phyloP scores from a whole-genome alignment of 2,888 invertebrate species.

The Creontiades dilutus region DNA sequence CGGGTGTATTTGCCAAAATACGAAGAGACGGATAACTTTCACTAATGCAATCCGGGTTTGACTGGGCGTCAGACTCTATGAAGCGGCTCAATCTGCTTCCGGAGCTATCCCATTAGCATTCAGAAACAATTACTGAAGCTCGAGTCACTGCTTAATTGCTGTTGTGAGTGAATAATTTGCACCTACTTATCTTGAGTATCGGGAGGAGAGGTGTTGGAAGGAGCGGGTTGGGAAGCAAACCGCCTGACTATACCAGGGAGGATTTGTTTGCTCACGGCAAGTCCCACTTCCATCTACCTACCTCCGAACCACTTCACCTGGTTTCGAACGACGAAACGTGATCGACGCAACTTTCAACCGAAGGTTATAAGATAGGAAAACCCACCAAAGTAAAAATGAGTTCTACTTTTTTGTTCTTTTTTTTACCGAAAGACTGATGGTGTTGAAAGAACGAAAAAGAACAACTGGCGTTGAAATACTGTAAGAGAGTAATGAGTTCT shows the following conservation, averaged over 20 bases:
- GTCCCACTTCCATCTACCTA: conserved; percentile 8
- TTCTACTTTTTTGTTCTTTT: too few species aligned
- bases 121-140: conserved; percentile 62
- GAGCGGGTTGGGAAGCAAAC: conserved; percentile 11
- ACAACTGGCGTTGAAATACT: too few species aligned
- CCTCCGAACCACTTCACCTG: conserved; percentile 28
- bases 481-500: too few species aligned
- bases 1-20: conserved; percentile 26
- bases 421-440: too few species aligned
- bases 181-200: conserved; percentile 62
- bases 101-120: conserved; percentile 51
- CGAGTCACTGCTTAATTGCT: conserved; percentile 63
- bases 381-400: too few species aligned
- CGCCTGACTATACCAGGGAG: not conserved
- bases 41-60: not conserved
- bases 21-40: conserved; percentile 13
- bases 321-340: conserved; percentile 10
- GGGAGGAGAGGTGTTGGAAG: conserved; percentile 19
- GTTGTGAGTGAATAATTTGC: conserved; percentile 66
- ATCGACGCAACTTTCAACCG: not conserved
- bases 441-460: too few species aligned
- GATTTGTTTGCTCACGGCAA: conserved; percentile 15
- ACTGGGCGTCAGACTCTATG: conserved; percentile 13
- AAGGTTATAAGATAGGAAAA: not conserved
- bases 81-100: conserved; percentile 60